These are phyloP conservation scores for Hybognathus amarus DNA, from an alignment of 2,797 vertebrate genomes.

Conservation along the genomic window DNA sequence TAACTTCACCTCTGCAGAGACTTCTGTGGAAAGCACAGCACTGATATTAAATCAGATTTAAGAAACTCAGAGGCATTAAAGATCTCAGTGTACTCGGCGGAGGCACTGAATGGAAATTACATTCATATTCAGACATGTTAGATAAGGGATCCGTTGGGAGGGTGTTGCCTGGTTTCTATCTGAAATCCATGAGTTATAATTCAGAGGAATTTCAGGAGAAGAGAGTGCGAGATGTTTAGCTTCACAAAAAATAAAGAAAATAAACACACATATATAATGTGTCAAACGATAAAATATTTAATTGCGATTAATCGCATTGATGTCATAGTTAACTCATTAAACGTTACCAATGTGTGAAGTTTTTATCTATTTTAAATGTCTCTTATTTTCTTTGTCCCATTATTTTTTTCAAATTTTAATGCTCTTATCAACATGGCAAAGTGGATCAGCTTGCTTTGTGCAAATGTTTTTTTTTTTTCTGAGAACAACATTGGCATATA, in stretches of 20 bases:
- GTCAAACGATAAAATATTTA: no score
- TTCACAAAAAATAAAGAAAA: slow-evolving; percentile 8
- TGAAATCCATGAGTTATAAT: slow-evolving; percentile 43
- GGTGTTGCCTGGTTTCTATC: slow-evolving; percentile 30
- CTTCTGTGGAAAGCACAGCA: slow-evolving; percentile 3
- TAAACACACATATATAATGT: not conserved
- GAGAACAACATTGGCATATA: no score
- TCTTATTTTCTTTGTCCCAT: no score
- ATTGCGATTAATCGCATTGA: no score
- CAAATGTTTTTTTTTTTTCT: no score
- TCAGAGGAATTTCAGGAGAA: slow-evolving; percentile 16
- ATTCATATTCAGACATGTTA: slow-evolving; percentile 47
- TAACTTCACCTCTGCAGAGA: slow-evolving; percentile 15
- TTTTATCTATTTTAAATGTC: no score
- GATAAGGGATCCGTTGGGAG: slow-evolving; percentile 31
- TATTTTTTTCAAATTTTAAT: no score
- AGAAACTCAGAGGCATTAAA: slow-evolving; percentile 37
- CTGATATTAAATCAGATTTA: slow-evolving; percentile 30
- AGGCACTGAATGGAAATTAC: slow-evolving; percentile 26
- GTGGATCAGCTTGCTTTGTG: no score
- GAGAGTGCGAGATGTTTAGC: not conserved
- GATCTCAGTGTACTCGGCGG: not conserved
- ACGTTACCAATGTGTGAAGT: no score
- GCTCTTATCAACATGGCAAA: no score
- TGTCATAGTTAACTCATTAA: no score